phyloP scores from a whole-genome alignment of 2,888 invertebrate genomes.

The Aphelenchoides bicaudatus region DNA sequence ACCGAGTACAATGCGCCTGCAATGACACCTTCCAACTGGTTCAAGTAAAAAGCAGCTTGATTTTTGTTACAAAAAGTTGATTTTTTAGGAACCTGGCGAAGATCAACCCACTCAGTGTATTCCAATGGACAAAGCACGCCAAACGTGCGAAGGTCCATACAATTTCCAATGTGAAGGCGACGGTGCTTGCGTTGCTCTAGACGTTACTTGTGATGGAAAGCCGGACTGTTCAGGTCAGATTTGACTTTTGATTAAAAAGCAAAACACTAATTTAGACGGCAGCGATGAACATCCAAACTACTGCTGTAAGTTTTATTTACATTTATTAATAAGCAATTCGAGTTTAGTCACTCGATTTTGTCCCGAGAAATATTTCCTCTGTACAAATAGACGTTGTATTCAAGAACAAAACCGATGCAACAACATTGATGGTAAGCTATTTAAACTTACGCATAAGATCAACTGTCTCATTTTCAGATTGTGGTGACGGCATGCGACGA shows the following conservation, averaged over 20 bases:
- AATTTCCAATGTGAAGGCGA: conserved; percentile 57
- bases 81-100: conserved; percentile 44
- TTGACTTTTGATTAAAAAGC: background rate
- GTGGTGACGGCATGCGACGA: conserved; percentile 65
- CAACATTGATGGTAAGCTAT: conserved; percentile 86
- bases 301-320: conserved; percentile 19
- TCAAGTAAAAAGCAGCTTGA: conserved; percentile 64
- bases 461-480: too few species aligned
- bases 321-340: background rate
- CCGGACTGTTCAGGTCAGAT: conserved; percentile 90
- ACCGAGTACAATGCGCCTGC: conserved; percentile 79
- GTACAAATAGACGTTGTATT: conserved; percentile 70
- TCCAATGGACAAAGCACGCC: conserved; percentile 28
- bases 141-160: conserved; percentile 53
- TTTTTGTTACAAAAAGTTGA: too few species aligned
- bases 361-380: conserved; percentile 58
- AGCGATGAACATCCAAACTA: conserved; percentile 76
- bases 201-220: conserved; percentile 76
- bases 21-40: conserved; percentile 80
- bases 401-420: conserved; percentile 71
- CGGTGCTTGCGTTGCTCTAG: conserved; percentile 76
- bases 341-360: conserved; percentile 53
- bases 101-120: conserved; percentile 57
- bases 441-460: too few species aligned
- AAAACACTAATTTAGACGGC: conserved; percentile 74